These are phyloP conservation scores for Scrobipalpa atriplicella DNA, from an alignment of 2,888 invertebrate species.

Conservation along the genomic window DNA sequence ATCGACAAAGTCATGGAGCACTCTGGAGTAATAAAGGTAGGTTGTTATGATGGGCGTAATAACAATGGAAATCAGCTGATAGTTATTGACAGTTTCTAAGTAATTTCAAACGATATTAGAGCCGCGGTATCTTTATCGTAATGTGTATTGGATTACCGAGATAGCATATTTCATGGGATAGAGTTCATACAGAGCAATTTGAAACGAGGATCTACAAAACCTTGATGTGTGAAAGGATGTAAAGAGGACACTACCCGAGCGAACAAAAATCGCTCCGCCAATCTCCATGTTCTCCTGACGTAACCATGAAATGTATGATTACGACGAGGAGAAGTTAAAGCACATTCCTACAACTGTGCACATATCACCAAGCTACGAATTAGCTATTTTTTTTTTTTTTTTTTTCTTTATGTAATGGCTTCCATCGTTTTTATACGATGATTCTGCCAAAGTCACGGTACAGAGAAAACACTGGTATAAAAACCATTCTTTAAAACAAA, in stretches of 20 bases:
- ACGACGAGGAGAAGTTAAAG: background rate
- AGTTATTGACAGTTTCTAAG: background rate
- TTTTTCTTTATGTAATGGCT: no score
- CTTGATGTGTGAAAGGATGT: conserved; percentile 29
- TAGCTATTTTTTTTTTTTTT: no score
- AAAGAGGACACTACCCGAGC: conserved; percentile 12
- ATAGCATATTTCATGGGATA: background rate
- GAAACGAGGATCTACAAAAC: conserved; percentile 18
- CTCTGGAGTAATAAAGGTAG: background rate
- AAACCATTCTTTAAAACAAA: no score
- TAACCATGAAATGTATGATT: conserved; percentile 38
- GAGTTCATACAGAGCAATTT: background rate
- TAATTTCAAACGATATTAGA: background rate
- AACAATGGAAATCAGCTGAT: conserved; percentile 11
- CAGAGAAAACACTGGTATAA: no score
- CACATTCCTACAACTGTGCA: conserved; percentile 17
- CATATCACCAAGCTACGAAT: conserved; percentile 17
- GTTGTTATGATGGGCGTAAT: background rate
- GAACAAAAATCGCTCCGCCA: conserved; percentile 12
- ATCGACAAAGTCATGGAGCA: background rate
- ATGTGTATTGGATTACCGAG: background rate
- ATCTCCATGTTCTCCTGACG: conserved; percentile 50
- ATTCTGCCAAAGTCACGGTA: no score
- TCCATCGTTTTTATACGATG: no score
- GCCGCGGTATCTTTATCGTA: background rate